Conservation (phyloP, 2,113 vertebrate genomes). For the Hemicordylus capensis region DNA sequence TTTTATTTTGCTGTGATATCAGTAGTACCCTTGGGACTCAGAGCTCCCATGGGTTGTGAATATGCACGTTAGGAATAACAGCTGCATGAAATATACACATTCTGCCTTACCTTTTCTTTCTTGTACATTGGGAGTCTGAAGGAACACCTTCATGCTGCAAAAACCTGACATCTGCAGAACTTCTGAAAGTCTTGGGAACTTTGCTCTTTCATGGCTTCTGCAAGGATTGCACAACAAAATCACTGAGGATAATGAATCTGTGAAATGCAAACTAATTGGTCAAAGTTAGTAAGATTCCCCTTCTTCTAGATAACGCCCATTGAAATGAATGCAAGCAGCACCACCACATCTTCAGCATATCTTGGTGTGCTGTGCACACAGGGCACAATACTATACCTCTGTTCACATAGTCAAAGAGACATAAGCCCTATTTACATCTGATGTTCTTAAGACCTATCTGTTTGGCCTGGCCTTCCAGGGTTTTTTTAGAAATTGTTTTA, state of each 20-base stretch:
- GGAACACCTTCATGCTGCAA: conserved; percentile 75
- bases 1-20: too few relatives aligned
- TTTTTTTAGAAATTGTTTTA: too few relatives aligned
- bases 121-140: conserved; percentile 64
- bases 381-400: too few relatives aligned
- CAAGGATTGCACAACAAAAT: conserved; percentile 23
- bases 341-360: not conserved
- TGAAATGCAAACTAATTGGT: not conserved
- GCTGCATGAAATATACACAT: not conserved
- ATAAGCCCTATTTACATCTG: too few relatives aligned
- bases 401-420: too few relatives aligned
- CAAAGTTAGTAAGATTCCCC: not conserved
- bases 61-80: not conserved
- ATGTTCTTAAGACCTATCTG: too few relatives aligned
- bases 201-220: conserved; percentile 35
- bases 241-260: not conserved
- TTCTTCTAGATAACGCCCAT: not conserved
- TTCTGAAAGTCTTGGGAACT: conserved; percentile 33
- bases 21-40: not conserved
- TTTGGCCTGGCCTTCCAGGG: too few relatives aligned
- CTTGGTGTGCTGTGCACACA: not conserved
- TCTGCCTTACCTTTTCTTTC: conserved; percentile 74
- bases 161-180: conserved; percentile 59
- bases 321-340: not conserved
- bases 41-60: too few relatives aligned